A percentile compares a stretch with the other conserved stretches of the same genome.
These are phyloP conservation scores for Drosophila nebulosa DNA, from an alignment of 1,140 invertebrate species.

Conservation along the genomic window DNA sequence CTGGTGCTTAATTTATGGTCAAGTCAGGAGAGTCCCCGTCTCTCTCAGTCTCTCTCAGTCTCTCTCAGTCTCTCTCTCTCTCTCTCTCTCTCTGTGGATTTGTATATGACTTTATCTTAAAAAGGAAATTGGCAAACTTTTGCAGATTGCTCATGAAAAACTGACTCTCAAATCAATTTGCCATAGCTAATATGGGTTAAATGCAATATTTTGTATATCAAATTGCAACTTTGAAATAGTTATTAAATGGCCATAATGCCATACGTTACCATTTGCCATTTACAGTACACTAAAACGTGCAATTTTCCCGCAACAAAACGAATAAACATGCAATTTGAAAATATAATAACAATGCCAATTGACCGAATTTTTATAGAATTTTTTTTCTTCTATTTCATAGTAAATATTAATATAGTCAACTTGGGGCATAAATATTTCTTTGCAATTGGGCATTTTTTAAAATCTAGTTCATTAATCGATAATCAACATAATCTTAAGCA, in stretches of 20 bases:
- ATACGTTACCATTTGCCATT: background rate
- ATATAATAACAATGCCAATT: no score
- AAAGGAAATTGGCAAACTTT: conserved; percentile 68
- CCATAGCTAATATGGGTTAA: conserved; percentile 66
- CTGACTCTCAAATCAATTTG: conserved; percentile 56
- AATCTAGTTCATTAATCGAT: no score
- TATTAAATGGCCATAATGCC: conserved; percentile 24
- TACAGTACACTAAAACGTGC: background rate
- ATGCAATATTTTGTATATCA: conserved; percentile 49
- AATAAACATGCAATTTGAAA: background rate
- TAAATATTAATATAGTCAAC: no score
- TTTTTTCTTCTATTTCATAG: no score
- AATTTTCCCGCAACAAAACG: conserved; percentile 8
- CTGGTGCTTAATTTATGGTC: conserved; percentile 74
- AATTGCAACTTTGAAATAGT: conserved; percentile 37
- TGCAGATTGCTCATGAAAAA: conserved; percentile 17
- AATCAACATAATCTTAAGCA: no score
- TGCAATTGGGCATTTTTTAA: no score
- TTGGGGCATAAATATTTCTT: no score
- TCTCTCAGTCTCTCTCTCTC: no score
- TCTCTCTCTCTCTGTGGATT: no score
- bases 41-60: no score
- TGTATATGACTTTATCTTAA: conserved; percentile 73
- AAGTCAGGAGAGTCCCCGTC: conserved; percentile 32
- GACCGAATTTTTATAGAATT: no score